phyloP scores from a whole-genome alignment of 2,797 vertebrate species.

The Anguilla anguilla region DNA sequence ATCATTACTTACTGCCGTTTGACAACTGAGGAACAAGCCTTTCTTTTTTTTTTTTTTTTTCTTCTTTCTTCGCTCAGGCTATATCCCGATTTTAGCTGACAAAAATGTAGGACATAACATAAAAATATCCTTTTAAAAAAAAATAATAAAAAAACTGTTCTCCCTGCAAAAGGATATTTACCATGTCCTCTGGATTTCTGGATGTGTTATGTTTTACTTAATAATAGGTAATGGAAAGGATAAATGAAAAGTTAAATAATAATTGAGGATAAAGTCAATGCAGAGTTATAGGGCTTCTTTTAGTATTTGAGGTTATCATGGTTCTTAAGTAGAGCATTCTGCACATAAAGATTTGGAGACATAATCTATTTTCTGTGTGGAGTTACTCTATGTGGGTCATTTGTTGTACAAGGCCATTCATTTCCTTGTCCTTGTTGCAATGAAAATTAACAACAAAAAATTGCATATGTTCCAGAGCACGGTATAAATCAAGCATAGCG shows the following conservation, averaged over 20 bases:
- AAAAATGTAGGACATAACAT: conserved; percentile 99
- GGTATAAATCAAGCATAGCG: conserved; percentile 81
- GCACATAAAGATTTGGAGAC: conserved; percentile 14
- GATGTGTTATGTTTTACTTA: conserved; percentile 34
- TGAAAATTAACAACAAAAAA: conserved; percentile 75
- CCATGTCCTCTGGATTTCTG: conserved; percentile 67
- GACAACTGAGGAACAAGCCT: conserved; percentile 99
- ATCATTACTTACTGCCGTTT: conserved; percentile 99
- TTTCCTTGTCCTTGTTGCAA: conserved; percentile 81
- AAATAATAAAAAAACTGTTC: conserved; percentile 74
- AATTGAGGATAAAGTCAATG: conserved; percentile 50
- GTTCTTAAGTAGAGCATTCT: conserved; percentile 68
- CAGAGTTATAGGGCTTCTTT: conserved; percentile 50
- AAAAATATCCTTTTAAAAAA: conserved; percentile 87
- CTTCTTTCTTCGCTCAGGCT: conserved; percentile 89
- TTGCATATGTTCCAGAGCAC: conserved; percentile 65
- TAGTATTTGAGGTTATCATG: conserved; percentile 63
- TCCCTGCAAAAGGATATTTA: conserved; percentile 54
- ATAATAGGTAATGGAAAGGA: conserved; percentile 28
- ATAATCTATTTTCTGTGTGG: conserved; percentile 55
- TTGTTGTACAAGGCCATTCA: conserved; percentile 65
- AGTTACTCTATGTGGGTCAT: conserved; percentile 75
- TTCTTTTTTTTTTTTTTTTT: conserved; percentile 39
- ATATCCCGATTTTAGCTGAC: conserved; percentile 99
- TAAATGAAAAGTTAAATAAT: conserved; percentile 55